phyloP scores from a whole-genome alignment of 1,140 invertebrate species.

The Aphidius ervi region DNA sequence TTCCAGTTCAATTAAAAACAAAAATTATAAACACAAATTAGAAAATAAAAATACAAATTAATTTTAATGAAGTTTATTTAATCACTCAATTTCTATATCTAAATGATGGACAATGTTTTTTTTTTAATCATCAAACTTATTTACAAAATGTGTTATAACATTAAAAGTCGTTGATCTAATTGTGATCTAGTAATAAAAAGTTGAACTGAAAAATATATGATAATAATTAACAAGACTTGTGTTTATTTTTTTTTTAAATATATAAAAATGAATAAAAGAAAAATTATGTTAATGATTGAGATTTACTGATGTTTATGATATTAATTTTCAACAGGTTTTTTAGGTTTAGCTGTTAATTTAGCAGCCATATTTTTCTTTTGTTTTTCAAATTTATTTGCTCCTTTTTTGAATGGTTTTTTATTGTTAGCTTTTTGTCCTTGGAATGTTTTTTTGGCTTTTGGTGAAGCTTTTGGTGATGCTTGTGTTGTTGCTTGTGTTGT shows the following conservation, averaged over 20 bases:
- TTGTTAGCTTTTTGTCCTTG: slow-evolving; percentile 39
- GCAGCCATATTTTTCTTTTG: slow-evolving; percentile 41
- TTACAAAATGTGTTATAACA: no score
- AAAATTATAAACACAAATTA: slow-evolving; percentile 43
- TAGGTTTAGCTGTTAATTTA: slow-evolving; percentile 35
- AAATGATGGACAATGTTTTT: no score
- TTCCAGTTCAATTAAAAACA: slow-evolving; percentile 62
- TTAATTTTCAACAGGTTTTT: slow-evolving; percentile 18
- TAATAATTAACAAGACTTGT: no score
- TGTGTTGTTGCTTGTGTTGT: neutral
- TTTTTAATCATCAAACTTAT: no score
- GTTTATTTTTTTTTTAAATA: no score
- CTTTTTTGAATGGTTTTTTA: slow-evolving; percentile 38
- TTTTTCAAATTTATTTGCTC: slow-evolving; percentile 34
- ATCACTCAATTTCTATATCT: neutral
- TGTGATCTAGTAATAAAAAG: no score
- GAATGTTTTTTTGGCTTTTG: slow-evolving; percentile 24
- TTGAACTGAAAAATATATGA: no score
- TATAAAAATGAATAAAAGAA: slow-evolving; percentile 5
- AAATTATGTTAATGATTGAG: neutral
- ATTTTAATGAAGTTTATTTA: slow-evolving; percentile 8
- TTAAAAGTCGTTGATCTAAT: no score
- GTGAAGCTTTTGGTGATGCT: slow-evolving; percentile 17
- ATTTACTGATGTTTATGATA: neutral
- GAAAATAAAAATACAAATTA: neutral